Evolutionary conservation across 1,140 invertebrate genomes (phyloP), one percentile per base, ranked within the genome.

Genomic region (Thrips palmi): DNA sequence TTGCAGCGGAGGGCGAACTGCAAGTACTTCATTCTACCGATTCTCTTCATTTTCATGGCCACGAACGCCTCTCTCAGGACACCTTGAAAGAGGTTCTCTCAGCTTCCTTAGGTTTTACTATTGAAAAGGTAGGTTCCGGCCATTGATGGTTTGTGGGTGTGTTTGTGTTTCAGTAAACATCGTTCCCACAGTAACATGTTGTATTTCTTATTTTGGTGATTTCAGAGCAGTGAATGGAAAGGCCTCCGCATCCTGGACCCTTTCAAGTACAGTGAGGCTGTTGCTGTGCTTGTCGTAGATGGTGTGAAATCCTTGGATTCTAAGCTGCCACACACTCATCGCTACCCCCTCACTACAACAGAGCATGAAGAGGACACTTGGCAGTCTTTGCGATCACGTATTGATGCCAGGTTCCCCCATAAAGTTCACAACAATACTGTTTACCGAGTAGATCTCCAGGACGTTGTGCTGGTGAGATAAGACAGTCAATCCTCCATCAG

Each of bases 251-350:
- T 84, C 30, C 63, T 57, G 2, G 67, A 81, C 60, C 74, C 81
- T 6, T 86, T 88, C 46, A 64, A 71, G 42, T 63, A 77, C 39
- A 77, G 83, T 19, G 74, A 82, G 57, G 77, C 76, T 23, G 65
- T 79, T 32, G 74, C 86, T 18, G 67, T 69, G 22, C 60, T 87
- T 22, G 69, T 70, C 24, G 62, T 87, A 27, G 73, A 79, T 56
- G 80, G 79, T 39, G 57, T 79, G 5, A 57, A 59, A n/a, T 51
- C 52, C 18, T 38, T 63, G n/a, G 47, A 54, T 27, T 46, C 48
- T 5, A 36, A 50, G 42, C 8, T 50, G 48, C 19, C 49, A 50
- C 41, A 47, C 40, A 25, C 24, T 48, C 40, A 67, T 49, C 57
- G 54, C 33, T 78, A 57, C 47, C 65, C 70, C 11, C 47, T 78